These are phyloP conservation scores for Zoanthus sansibaricus DNA, from an alignment of 92 coral and sea anemone genomes.

Conservation along the genomic window DNA sequence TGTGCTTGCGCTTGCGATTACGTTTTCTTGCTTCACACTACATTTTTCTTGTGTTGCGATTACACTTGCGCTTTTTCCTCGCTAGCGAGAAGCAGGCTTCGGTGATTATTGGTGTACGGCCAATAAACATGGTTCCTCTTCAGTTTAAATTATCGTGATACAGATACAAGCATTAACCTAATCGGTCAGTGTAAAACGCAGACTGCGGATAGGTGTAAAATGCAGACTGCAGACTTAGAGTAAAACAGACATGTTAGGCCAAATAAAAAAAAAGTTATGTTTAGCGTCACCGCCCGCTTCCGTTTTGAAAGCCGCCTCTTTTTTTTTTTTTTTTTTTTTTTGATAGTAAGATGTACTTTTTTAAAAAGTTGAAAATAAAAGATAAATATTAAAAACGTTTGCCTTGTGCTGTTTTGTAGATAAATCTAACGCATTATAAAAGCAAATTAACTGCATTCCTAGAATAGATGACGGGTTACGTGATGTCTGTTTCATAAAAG, in stretches of 20 bases:
- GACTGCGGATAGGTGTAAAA: too few relatives aligned
- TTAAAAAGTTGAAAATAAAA: conserved; percentile 17
- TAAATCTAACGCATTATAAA: conserved; percentile 33
- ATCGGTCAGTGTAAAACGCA: too few relatives aligned
- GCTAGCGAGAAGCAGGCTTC: too few relatives aligned
- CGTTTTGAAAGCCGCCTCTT: conserved; percentile 11
- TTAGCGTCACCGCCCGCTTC: conserved; percentile 18
- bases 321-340: background rate
- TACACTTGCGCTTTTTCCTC: too few relatives aligned
- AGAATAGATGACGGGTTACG: conserved; percentile 25
- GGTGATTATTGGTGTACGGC: too few relatives aligned
- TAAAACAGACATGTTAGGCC: background rate
- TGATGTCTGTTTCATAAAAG: conserved; percentile 34
- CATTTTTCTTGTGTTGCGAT: too few relatives aligned
- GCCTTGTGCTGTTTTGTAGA: conserved; percentile 25
- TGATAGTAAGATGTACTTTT: conserved; percentile 21
- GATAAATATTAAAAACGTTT: conserved; percentile 12
- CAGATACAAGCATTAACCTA: too few relatives aligned
- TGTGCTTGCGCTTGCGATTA: too few relatives aligned
- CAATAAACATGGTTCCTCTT: too few relatives aligned
- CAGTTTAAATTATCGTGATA: too few relatives aligned
- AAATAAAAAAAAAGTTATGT: background rate
- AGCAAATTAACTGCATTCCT: conserved; percentile 24
- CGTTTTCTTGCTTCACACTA: too few relatives aligned
- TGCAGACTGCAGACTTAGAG: too few relatives aligned